A percentile compares a stretch with the other conserved stretches of the same genome.
These are phyloP conservation scores for Andinoacara biseriatus DNA, from an alignment of 2,113 vertebrate genomes.

Conservation along the genomic window DNA sequence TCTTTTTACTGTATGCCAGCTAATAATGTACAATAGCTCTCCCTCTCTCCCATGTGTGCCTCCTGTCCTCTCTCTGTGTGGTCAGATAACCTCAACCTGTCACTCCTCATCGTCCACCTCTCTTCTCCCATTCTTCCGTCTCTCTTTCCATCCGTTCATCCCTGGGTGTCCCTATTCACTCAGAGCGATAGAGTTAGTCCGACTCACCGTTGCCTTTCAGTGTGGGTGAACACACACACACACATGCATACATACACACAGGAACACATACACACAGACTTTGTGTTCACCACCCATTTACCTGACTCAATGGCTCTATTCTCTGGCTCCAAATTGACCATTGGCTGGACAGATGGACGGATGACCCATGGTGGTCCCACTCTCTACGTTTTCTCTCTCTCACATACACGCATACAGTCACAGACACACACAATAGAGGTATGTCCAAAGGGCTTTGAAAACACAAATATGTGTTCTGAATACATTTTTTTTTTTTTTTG, in stretches of 20 bases:
- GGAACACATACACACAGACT: conserved; percentile 40
- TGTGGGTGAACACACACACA: conserved; percentile 38
- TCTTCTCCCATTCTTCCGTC: conserved; percentile 62
- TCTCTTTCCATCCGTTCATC: conserved; percentile 53
- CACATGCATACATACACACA: not conserved
- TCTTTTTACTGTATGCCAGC: conserved; percentile 46
- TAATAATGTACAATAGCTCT: conserved; percentile 62
- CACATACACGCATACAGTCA: conserved; percentile 21
- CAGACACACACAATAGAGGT: conserved; percentile 43
- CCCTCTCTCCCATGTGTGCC: conserved; percentile 9
- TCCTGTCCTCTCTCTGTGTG: conserved; percentile 32
- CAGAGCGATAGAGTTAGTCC: conserved; percentile 67
- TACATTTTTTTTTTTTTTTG: conserved; percentile 5
- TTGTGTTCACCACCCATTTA: conserved; percentile 69
- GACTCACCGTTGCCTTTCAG: conserved; percentile 63
- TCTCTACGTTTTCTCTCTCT: conserved; percentile 21
- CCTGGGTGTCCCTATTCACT: conserved; percentile 69
- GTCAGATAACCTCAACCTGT: conserved; percentile 73
- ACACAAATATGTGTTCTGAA: conserved; percentile 36
- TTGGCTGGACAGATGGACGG: conserved; percentile 72
- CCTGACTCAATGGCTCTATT: conserved; percentile 76
- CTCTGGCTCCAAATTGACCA: conserved; percentile 72
- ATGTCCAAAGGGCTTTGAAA: conserved; percentile 15
- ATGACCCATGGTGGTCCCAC: conserved; percentile 62
- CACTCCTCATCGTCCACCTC: conserved; percentile 54